Evolutionary conservation across 2,113 vertebrate genomes (phyloP).

Genomic region (Mustela lutreola): DNA sequence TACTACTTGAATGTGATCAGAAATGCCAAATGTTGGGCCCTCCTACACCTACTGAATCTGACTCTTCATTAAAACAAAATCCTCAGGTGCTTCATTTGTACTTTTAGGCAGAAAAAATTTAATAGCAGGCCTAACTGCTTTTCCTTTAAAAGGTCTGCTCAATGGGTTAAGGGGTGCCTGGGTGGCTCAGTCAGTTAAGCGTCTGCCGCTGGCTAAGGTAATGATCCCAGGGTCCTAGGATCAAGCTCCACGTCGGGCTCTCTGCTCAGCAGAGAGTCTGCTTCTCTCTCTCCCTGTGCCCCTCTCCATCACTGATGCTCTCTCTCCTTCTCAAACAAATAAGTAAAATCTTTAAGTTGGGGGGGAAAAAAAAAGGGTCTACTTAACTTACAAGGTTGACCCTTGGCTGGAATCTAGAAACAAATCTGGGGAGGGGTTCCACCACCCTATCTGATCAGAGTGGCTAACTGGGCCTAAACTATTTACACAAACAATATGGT

Average conservation of each 20-base stretch:
- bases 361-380: no score
- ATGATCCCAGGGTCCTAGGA: background rate
- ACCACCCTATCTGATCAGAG: background rate
- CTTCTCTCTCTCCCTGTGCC: background rate
- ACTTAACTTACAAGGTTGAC: background rate
- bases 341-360: background rate
- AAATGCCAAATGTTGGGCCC: background rate
- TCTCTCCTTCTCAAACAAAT: background rate
- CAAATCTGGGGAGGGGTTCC: background rate
- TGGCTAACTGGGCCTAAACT: background rate
- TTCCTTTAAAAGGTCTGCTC: background rate
- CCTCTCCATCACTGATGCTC: background rate
- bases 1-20: background rate
- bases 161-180: background rate
- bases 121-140: background rate
- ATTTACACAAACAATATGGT: background rate
- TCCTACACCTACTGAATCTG: background rate
- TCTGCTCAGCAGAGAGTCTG: background rate
- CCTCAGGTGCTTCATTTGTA: background rate
- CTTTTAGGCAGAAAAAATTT: conserved; percentile 9
- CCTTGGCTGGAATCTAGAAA: background rate
- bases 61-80: background rate
- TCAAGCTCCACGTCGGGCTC: background rate
- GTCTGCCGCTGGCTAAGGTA: background rate
- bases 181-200: background rate